phyloP scores from a whole-genome alignment of 2,797 vertebrate species.

The Sebastes miniatus region DNA sequence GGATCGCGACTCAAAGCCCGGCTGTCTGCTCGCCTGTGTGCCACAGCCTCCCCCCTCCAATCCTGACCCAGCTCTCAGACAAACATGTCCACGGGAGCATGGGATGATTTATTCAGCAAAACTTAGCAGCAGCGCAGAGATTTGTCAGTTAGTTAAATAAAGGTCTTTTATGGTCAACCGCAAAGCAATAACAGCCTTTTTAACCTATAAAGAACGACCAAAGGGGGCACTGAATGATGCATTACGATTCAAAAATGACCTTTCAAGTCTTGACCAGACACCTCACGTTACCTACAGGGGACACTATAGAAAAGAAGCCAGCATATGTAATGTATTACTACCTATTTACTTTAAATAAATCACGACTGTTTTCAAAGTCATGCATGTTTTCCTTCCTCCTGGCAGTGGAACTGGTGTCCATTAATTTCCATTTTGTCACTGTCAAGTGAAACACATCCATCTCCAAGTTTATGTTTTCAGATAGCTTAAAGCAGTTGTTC shows the following conservation, averaged over 20 bases:
- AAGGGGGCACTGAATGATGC: constrained; percentile 44
- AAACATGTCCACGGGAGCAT: constrained; percentile 61
- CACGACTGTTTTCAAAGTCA: background rate
- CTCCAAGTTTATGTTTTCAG: background rate
- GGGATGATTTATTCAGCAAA: constrained; percentile 67
- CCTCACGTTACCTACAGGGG: constrained; percentile 2
- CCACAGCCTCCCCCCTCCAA: constrained; percentile 50
- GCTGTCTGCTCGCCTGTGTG: constrained; percentile 47
- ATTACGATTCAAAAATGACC: constrained; percentile 50
- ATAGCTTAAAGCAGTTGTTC: background rate
- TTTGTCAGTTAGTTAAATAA: constrained; percentile 64
- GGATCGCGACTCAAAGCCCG: constrained; percentile 51
- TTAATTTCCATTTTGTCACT: background rate
- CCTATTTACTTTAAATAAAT: background rate
- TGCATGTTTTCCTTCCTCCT: background rate
- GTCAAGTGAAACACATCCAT: background rate
- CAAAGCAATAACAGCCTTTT: constrained; percentile 54
- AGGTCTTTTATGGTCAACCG: constrained; percentile 59
- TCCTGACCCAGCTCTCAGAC: constrained; percentile 52
- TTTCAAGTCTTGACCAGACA: constrained; percentile 38
- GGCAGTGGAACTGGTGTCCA: background rate
- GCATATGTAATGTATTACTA: background rate
- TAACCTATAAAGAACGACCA: constrained; percentile 51
- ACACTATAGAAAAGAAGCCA: background rate
- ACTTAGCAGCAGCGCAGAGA: constrained; percentile 49